phyloP scores from a whole-genome alignment of 2,888 invertebrate species.

The Melanotus villosus region DNA sequence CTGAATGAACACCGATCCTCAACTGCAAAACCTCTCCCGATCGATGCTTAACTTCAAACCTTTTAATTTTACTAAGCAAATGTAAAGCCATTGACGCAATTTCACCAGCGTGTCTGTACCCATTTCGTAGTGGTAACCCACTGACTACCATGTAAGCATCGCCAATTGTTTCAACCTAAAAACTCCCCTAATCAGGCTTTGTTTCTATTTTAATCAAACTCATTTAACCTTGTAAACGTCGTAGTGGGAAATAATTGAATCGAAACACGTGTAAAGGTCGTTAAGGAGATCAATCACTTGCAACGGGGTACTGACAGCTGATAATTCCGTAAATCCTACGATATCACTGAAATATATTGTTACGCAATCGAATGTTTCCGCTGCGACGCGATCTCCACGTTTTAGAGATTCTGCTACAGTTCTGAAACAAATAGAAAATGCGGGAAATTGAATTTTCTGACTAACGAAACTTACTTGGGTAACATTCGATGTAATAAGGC shows the following conservation, averaged over 20 bases:
- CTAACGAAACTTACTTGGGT: conserved; percentile 78
- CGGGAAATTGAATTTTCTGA: no score
- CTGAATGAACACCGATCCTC: conserved; percentile 81
- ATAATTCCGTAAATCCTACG: conserved; percentile 86
- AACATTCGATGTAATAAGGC: conserved; percentile 88
- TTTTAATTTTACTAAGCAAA: conserved; percentile 78
- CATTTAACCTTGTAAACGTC: conserved; percentile 84
- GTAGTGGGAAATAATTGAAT: conserved; percentile 88
- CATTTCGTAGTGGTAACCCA: conserved; percentile 81
- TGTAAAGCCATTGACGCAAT: conserved; percentile 85
- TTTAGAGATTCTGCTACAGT: conserved; percentile 86
- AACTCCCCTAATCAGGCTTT: not conserved
- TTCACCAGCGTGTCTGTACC: conserved; percentile 83
- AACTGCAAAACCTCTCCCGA: conserved; percentile 79
- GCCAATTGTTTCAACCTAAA: conserved; percentile 84
- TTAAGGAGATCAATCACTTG: conserved; percentile 90
- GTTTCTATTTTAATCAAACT: conserved; percentile 1
- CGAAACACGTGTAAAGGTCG: conserved; percentile 90
- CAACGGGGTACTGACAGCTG: conserved; percentile 84
- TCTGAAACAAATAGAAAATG: conserved; percentile 72
- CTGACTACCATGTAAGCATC: conserved; percentile 89
- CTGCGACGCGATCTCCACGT: conserved; percentile 83
- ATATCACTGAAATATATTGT: conserved; percentile 90
- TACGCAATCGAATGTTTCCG: conserved; percentile 86
- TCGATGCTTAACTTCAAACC: conserved; percentile 78